A percentile compares a stretch with the other conserved stretches of the same genome.
These are phyloP conservation scores for Sturnus vulgaris DNA, from an alignment of 2,113 vertebrate genomes.

Conservation along the genomic window DNA sequence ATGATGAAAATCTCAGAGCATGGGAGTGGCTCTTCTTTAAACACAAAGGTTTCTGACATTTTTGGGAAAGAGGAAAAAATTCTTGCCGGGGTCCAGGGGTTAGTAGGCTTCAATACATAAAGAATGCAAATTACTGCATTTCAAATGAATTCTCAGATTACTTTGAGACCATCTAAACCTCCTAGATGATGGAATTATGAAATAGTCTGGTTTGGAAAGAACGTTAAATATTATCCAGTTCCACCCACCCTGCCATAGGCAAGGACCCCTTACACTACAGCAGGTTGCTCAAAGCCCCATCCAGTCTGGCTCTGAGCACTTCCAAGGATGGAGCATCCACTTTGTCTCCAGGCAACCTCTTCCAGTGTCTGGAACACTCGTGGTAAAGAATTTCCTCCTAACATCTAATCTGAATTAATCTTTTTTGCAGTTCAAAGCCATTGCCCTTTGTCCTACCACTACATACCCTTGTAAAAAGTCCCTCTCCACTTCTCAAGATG, in stretches of 20 bases:
- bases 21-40: neutral
- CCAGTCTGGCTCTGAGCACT: neutral
- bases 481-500: neutral
- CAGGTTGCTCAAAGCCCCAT: neutral
- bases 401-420: neutral
- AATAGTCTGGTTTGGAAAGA: neutral
- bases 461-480: neutral
- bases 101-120: neutral
- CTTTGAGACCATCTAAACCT: neutral
- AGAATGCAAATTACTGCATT: neutral
- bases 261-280: neutral
- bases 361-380: fast-evolving
- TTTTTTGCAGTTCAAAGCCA: neutral
- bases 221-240: neutral
- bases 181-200: neutral
- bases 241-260: neutral
- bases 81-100: neutral
- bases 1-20: neutral
- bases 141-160: neutral
- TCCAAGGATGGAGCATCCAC: neutral
- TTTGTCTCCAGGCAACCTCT: neutral
- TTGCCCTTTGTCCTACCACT: neutral
- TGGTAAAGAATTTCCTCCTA: neutral
- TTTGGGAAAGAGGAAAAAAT: neutral
- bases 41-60: neutral